phyloP scores from a whole-genome alignment of 2,797 vertebrate genomes.

The Chlorospingus flavigularis region DNA sequence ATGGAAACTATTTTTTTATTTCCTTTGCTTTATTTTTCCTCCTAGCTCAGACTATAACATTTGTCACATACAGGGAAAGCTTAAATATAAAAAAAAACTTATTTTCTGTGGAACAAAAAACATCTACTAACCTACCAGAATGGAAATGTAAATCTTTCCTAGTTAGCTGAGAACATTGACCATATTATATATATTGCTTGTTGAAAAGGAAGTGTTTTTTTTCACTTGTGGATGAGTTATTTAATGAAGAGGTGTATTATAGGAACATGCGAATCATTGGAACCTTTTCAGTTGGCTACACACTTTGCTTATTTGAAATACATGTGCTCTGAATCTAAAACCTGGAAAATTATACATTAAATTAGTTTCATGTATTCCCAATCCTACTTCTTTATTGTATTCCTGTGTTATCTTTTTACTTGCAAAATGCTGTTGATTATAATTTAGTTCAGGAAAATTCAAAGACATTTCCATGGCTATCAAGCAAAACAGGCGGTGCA shows the following conservation, averaged over 20 bases:
- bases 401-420: constrained; percentile 4
- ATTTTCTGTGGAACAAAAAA: constrained; percentile 67
- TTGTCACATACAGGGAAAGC: constrained; percentile 43
- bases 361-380: constrained; percentile 34
- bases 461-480: neutral
- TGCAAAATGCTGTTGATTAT: neutral
- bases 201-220: constrained; percentile 69
- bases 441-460: neutral
- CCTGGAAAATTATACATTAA: constrained; percentile 57
- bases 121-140: constrained; percentile 49
- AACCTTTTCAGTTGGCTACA: constrained; percentile 57
- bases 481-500: neutral
- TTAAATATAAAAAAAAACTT: constrained; percentile 9
- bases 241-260: constrained; percentile 71
- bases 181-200: constrained; percentile 61
- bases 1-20: constrained; percentile 25
- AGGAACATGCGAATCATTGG: constrained; percentile 63
- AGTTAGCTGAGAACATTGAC: constrained; percentile 55
- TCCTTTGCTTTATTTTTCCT: constrained; percentile 48
- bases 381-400: neutral
- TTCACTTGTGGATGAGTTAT: constrained; percentile 47
- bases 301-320: constrained; percentile 65
- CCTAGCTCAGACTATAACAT: constrained; percentile 31
- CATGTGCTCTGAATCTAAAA: constrained; percentile 53
- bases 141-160: constrained; percentile 74